These are phyloP conservation scores for Taphrorychus bicolor DNA, from an alignment of 2,888 invertebrate species.

Conservation along the genomic window DNA sequence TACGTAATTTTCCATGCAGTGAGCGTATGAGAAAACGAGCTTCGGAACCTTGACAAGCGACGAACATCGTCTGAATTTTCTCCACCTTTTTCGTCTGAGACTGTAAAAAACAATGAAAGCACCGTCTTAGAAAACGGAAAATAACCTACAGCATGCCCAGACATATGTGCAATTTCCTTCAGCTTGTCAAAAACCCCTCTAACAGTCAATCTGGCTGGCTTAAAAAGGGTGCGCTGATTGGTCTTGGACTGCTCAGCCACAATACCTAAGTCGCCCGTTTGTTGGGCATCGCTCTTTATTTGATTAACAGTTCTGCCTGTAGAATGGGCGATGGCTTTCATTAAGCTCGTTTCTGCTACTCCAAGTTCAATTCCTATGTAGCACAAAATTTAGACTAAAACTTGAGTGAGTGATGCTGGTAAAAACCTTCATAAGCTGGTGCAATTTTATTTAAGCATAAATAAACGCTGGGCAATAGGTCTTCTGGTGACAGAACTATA, in stretches of 20 bases:
- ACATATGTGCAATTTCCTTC: conserved; percentile 85
- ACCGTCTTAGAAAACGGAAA: conserved; percentile 4
- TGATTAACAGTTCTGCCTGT: conserved; percentile 86
- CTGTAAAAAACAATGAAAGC: conserved; percentile 56
- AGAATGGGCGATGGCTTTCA: conserved; percentile 92
- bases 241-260: conserved; percentile 87
- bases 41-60: conserved; percentile 88
- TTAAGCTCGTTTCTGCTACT: conserved; percentile 92
- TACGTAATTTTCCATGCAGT: conserved; percentile 90
- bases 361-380: conserved; percentile 79
- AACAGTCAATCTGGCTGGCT: conserved; percentile 79
- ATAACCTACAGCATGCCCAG: conserved; percentile 72
- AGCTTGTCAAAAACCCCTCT: conserved; percentile 81
- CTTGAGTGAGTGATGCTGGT: too few species aligned
- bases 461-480: conserved; percentile 89
- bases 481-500: conserved; percentile 85
- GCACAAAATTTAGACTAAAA: not conserved
- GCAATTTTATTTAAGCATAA: conserved; percentile 95
- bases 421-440: conserved; percentile 91
- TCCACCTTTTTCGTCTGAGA: conserved; percentile 86
- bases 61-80: conserved; percentile 90
- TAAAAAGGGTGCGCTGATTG: conserved; percentile 88
- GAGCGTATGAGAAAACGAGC: conserved; percentile 90
- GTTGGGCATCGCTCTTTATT: conserved; percentile 75
- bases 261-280: conserved; percentile 86